Evolutionary conservation across 2,113 vertebrate genomes (phyloP).

Genomic region (Eulacestoma nigropectus): DNA sequence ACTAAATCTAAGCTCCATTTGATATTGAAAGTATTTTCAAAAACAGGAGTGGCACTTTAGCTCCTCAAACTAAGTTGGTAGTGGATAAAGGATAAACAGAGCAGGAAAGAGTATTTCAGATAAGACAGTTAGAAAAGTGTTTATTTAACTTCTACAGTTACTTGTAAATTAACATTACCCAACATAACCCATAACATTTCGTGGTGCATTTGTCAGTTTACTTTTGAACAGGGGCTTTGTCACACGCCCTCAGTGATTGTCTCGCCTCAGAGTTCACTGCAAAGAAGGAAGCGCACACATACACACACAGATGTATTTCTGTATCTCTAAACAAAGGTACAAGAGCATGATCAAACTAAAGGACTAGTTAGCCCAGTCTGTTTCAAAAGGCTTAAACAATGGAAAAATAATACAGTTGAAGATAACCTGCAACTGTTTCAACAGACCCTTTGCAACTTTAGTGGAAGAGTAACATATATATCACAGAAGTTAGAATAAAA

Average conservation of each 20-base stretch:
- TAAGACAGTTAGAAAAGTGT: not conserved
- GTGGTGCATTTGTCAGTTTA: not conserved
- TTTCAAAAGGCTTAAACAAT: not conserved
- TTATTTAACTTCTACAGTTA: not conserved
- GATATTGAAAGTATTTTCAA: not conserved
- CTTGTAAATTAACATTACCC: not conserved
- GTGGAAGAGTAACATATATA: not conserved
- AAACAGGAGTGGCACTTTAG: not conserved
- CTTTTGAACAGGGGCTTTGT: not conserved
- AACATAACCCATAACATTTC: not conserved
- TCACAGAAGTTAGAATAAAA: not conserved
- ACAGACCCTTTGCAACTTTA: not conserved
- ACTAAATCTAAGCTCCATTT: not conserved
- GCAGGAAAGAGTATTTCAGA: not conserved
- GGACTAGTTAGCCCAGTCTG: not conserved
- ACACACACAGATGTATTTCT: fast-evolving
- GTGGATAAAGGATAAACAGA: not conserved
- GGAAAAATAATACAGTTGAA: not conserved
- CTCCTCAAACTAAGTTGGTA: not conserved
- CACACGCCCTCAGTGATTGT: not conserved
- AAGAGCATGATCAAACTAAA: not conserved
- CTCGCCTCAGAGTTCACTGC: not conserved
- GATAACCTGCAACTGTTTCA: not conserved
- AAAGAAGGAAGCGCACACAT: not conserved
- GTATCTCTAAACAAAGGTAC: not conserved